phyloP scores from a whole-genome alignment of 2,888 invertebrate species.

The Palloptera scutellata region DNA sequence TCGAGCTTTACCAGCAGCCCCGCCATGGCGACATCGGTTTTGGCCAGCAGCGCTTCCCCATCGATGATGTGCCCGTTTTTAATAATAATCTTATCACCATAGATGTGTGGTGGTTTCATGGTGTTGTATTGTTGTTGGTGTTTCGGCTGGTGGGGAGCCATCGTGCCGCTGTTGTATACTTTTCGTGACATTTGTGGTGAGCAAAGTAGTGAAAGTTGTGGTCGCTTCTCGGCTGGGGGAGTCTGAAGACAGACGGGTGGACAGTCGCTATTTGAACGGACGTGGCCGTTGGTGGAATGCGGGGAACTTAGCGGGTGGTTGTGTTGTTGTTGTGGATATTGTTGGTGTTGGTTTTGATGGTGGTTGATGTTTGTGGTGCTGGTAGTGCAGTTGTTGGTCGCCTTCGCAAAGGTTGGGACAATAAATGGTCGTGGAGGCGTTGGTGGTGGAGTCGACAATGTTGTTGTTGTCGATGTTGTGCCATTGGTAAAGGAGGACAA shows the following conservation, averaged over 20 bases:
- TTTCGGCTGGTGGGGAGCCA: constrained; percentile 45
- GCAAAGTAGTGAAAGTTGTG: constrained; percentile 63
- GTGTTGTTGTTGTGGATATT: constrained; percentile 37
- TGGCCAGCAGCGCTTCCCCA: constrained; percentile 71
- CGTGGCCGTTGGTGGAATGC: constrained; percentile 55
- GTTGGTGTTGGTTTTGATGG: constrained; percentile 51
- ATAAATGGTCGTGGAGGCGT: constrained; percentile 51
- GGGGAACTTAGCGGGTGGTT: constrained; percentile 35
- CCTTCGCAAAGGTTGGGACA: constrained; percentile 16
- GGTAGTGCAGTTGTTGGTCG: constrained; percentile 31
- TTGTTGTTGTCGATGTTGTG: constrained; percentile 62
- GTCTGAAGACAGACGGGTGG: constrained; percentile 47
- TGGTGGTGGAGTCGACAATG: constrained; percentile 65
- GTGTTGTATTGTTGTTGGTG: constrained; percentile 4
- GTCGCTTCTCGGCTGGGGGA: constrained; percentile 41
- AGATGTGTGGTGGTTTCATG: constrained; percentile 43
- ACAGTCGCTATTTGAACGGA: constrained; percentile 49
- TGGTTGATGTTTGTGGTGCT: constrained; percentile 65
- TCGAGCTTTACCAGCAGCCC: constrained; percentile 74
- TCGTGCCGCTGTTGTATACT: constrained; percentile 33
- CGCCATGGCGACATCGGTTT: constrained; percentile 76
- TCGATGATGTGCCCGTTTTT: constrained; percentile 69
- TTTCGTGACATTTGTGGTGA: constrained; percentile 69
- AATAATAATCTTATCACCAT: constrained; percentile 58
- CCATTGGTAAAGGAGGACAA: constrained; percentile 60